Conservation (phyloP, 2,888 invertebrate genomes). For the Buathra laborator region DNA sequence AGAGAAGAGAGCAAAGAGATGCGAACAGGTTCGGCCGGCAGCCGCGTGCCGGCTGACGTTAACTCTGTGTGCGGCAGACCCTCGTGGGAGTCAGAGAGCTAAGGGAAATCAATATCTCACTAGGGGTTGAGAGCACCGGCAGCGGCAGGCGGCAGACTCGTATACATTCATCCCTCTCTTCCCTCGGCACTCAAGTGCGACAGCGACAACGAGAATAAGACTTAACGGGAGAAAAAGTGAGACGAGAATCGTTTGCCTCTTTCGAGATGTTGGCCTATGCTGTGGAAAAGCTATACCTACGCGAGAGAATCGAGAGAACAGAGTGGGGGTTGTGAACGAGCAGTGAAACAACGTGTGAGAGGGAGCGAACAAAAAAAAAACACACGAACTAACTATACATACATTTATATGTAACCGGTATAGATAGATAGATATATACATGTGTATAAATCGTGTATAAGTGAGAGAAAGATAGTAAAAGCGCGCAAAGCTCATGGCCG, state of each 20-base stretch:
- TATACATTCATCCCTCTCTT: constrained; percentile 27
- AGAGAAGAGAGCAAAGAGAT: constrained; percentile 53
- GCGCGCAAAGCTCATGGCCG: constrained; percentile 65
- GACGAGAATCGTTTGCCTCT: constrained; percentile 49
- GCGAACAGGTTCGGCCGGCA: constrained; percentile 70
- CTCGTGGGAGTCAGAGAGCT: constrained; percentile 84
- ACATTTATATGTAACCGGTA: not conserved
- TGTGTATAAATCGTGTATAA: constrained; percentile 51
- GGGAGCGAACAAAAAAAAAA: not conserved
- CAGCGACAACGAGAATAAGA: constrained; percentile 70
- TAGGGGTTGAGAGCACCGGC: constrained; percentile 79
- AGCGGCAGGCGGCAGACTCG: constrained; percentile 44
- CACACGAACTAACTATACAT: not conserved
- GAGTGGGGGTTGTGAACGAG: constrained; percentile 20
- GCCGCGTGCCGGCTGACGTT: constrained; percentile 73
- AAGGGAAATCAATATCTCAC: constrained; percentile 85
- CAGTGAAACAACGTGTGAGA: not conserved
- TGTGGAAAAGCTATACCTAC: constrained; percentile 38
- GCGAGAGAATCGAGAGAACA: not conserved
- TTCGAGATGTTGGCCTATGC: constrained; percentile 43
- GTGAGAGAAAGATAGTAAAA: constrained; percentile 48
- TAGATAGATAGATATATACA: not conserved
- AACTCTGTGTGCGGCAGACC: constrained; percentile 75
- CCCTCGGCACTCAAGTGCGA: constrained; percentile 61
- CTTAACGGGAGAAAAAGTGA: constrained; percentile 60